Evolutionary conservation across 2,888 invertebrate species (phyloP).

Genomic region (Rapana venosa): DNA sequence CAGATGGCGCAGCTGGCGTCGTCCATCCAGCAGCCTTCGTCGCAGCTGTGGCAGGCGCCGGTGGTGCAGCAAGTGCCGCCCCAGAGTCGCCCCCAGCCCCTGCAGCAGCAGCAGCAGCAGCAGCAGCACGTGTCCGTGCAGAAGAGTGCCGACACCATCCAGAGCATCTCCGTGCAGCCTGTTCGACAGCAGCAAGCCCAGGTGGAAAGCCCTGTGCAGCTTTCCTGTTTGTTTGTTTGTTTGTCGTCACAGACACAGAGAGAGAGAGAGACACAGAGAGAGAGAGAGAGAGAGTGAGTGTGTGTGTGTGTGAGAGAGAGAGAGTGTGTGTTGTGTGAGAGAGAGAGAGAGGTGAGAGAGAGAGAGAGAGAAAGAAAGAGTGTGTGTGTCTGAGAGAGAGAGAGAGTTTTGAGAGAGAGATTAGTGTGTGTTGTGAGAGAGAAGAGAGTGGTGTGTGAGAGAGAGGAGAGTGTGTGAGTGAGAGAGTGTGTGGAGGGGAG

Average conservation of each 20-base stretch:
- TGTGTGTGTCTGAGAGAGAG: too few relatives aligned
- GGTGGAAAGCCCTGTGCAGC: conserved; percentile 40
- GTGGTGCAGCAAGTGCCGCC: conserved; percentile 42
- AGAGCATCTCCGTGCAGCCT: conserved; percentile 48
- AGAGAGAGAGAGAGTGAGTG: too few relatives aligned
- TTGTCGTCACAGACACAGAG: not conserved
- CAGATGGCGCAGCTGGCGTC: conserved; percentile 38
- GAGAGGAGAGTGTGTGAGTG: too few relatives aligned
- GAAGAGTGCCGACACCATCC: conserved; percentile 37
- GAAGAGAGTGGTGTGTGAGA: too few relatives aligned
- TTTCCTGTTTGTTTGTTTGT: conserved; percentile 22
- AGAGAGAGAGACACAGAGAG: too few relatives aligned
- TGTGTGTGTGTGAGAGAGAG: too few relatives aligned
- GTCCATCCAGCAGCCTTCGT: conserved; percentile 39
- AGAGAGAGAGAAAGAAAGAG: too few relatives aligned
- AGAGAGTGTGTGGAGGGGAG: too few relatives aligned
- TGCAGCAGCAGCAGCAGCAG: conserved; percentile 4
- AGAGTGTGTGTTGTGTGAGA: too few relatives aligned
- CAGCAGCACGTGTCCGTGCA: conserved; percentile 34
- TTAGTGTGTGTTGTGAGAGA: too few relatives aligned
- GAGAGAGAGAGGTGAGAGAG: too few relatives aligned
- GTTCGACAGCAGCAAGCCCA: conserved; percentile 40
- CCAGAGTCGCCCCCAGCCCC: conserved; percentile 41
- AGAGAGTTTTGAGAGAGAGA: too few relatives aligned
- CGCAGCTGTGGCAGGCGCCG: conserved; percentile 13